Conservation (phyloP, 2,888 invertebrate species). For the Tanypteryx hageni region DNA sequence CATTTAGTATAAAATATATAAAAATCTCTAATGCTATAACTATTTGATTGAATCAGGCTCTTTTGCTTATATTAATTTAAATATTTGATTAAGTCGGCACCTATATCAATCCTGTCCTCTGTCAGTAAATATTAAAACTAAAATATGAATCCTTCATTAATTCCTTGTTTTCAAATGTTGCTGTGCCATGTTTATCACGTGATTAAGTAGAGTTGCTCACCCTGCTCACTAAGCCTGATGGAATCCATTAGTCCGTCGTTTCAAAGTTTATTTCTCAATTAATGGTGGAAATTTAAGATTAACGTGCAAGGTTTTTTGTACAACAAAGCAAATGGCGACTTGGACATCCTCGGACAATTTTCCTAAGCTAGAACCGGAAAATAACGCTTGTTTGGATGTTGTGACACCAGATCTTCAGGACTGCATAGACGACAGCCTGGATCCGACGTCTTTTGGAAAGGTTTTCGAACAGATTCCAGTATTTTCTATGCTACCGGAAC, state of each 20-base stretch:
- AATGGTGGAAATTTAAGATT: not conserved
- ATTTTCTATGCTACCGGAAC: constrained; percentile 73
- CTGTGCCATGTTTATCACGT: constrained; percentile 6
- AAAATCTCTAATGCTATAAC: not conserved
- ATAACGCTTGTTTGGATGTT: constrained; percentile 73
- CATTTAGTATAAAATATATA: not conserved
- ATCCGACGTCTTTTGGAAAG: constrained; percentile 75
- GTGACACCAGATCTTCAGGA: constrained; percentile 78
- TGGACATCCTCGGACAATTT: constrained; percentile 53
- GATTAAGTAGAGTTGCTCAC: not conserved
- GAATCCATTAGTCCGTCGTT: not conserved
- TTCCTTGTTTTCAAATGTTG: not conserved
- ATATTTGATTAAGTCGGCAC: no score
- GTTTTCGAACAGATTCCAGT: constrained; percentile 76
- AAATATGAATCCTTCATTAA: not conserved
- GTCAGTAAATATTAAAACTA: not conserved
- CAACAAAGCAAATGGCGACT: constrained; percentile 42
- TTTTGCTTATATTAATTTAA: no score
- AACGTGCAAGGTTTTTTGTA: not conserved
- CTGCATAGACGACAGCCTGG: constrained; percentile 76
- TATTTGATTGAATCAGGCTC: not conserved
- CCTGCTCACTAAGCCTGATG: not conserved
- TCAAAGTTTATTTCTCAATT: not conserved
- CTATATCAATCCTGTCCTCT: not conserved
- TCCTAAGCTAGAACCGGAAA: constrained; percentile 26